Conservation (phyloP, 2,797 vertebrate species). For the Catamblyrhynchus diadema region DNA sequence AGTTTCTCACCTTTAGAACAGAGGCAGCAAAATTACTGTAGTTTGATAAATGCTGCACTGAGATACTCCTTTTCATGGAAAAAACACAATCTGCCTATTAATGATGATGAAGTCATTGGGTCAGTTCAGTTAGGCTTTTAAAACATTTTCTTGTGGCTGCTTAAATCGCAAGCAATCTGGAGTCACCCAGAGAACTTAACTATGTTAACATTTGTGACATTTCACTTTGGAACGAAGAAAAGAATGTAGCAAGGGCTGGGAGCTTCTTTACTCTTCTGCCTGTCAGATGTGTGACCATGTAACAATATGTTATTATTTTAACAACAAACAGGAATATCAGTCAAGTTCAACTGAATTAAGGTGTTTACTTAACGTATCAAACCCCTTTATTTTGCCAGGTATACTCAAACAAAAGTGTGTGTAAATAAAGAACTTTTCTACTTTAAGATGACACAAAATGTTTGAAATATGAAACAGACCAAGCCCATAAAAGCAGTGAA, state of each 20-base stretch:
- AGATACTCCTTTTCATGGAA: background rate
- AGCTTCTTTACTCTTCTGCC: background rate
- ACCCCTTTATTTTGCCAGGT: background rate
- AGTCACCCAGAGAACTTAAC: background rate
- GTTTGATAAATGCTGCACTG: background rate
- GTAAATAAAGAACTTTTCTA: background rate
- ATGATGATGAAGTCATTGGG: background rate
- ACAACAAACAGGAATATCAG: background rate
- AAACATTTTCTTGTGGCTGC: background rate
- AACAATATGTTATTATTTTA: background rate
- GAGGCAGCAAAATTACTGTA: background rate
- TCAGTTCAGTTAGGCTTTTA: background rate
- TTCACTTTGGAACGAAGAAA: background rate
- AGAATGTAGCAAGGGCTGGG: background rate
- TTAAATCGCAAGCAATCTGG: background rate
- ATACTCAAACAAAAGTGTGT: background rate
- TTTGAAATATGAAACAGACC: background rate
- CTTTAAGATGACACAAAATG: background rate
- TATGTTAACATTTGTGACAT: background rate
- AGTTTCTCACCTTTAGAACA: slow-evolving; percentile 87
- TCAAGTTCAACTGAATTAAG: background rate
- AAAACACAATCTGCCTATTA: background rate
- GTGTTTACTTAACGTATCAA: background rate
- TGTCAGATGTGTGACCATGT: background rate
- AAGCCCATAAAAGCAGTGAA: background rate